A percentile compares a stretch with the other conserved stretches of the same genome.
Evolutionary conservation across 1,140 invertebrate species (phyloP).

Genomic region (Drosophila leontia): DNA sequence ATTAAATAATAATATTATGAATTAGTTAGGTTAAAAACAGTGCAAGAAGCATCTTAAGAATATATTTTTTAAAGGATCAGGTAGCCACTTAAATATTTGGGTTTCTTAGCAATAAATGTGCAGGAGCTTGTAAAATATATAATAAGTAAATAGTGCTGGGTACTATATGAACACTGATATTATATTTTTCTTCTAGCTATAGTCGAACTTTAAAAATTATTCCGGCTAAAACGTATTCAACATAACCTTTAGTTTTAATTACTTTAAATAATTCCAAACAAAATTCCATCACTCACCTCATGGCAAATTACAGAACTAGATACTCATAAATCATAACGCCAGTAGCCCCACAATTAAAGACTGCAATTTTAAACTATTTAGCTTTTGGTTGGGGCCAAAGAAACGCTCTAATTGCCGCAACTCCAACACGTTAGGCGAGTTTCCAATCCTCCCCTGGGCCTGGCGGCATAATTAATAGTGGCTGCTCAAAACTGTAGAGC

Average conservation of each 20-base stretch:
- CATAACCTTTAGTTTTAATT: background rate
- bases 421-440: constrained; percentile 34
- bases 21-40: background rate
- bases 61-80: too few relatives aligned
- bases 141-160: too few relatives aligned
- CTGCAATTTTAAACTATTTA: constrained; percentile 57
- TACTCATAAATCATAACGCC: constrained; percentile 63
- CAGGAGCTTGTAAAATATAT: too few relatives aligned
- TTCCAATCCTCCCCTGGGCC: background rate
- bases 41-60: too few relatives aligned
- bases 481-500: constrained; percentile 30
- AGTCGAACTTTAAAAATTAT: too few relatives aligned
- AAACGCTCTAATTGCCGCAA: constrained; percentile 53
- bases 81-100: too few relatives aligned
- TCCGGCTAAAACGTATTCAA: too few relatives aligned
- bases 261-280: background rate
- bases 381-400: constrained; percentile 22
- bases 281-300: constrained; percentile 39
- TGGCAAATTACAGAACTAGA: constrained; percentile 37
- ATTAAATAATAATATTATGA: too few relatives aligned
- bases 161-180: too few relatives aligned
- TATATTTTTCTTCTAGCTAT: too few relatives aligned
- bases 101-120: too few relatives aligned
- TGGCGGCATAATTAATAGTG: constrained; percentile 56
- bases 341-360: constrained; percentile 59